Conservation (phyloP, 2,797 vertebrate species). For the Sebastolobus altivelis region DNA sequence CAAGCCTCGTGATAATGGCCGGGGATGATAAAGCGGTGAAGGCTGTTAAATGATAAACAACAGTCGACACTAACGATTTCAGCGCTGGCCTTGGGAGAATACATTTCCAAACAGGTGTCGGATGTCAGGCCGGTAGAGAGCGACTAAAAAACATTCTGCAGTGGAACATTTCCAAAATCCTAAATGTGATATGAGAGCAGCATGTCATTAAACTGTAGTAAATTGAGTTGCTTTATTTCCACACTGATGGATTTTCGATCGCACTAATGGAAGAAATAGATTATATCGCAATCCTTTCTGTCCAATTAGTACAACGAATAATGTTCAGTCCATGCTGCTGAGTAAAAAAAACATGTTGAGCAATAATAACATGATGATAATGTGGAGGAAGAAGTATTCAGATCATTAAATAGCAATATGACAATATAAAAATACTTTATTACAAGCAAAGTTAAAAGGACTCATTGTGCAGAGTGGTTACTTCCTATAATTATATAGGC, state of each 20-base stretch:
- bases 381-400: background rate
- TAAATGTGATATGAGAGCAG: conserved; percentile 31
- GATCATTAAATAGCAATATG: background rate
- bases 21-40: conserved; percentile 37
- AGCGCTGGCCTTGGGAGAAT: conserved; percentile 8
- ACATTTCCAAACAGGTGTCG: conserved; percentile 47
- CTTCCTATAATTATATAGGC: background rate
- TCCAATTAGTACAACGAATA: conserved; percentile 24
- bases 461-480: background rate
- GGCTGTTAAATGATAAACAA: conserved; percentile 46
- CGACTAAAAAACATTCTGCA: conserved; percentile 9
- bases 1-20: conserved; percentile 34
- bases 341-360: conserved; percentile 1
- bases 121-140: conserved; percentile 19
- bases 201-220: conserved; percentile 20
- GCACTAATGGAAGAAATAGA: conserved; percentile 49
- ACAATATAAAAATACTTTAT: background rate
- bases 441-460: background rate
- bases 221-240: conserved; percentile 28
- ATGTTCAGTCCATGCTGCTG: background rate
- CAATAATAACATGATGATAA: conserved; percentile 15
- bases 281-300: conserved; percentile 36
- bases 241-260: conserved; percentile 32
- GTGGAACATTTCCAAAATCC: conserved; percentile 43
- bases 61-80: conserved; percentile 17